Conservation (phyloP, 2,888 invertebrate species). For the Tenthredo distinguenda region DNA sequence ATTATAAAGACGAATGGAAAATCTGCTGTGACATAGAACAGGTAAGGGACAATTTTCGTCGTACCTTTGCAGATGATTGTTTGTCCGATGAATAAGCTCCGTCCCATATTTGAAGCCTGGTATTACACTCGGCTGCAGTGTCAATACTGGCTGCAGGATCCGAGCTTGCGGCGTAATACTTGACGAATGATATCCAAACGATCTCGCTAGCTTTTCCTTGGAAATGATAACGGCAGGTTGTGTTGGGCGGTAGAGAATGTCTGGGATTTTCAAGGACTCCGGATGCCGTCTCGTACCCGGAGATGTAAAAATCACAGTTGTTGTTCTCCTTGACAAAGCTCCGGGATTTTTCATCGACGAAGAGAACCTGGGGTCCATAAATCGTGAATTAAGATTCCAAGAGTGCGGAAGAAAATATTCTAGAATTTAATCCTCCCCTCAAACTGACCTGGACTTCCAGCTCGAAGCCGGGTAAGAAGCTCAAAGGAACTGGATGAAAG, state of each 20-base stretch:
- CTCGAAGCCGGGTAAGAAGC: conserved; percentile 90
- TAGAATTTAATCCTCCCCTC: neutral
- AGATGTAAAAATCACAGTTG: conserved; percentile 88
- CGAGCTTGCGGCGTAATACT: conserved; percentile 87
- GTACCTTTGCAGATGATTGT: conserved; percentile 54
- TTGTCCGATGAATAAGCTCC: conserved; percentile 78
- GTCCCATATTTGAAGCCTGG: conserved; percentile 88
- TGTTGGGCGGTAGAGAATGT: conserved; percentile 90
- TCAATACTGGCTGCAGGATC: conserved; percentile 82
- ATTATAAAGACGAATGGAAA: neutral
- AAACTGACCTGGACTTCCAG: conserved; percentile 87
- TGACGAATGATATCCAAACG: conserved; percentile 91
- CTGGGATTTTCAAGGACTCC: conserved; percentile 88
- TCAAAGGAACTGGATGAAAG: conserved; percentile 88
- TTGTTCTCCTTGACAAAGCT: conserved; percentile 87
- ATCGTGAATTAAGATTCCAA: conserved; percentile 7
- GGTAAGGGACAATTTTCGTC: neutral
- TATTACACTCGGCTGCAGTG: conserved; percentile 86
- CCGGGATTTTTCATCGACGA: conserved; percentile 88
- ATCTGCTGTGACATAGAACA: neutral
- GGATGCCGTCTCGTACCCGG: conserved; percentile 87
- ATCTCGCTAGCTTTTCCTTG: conserved; percentile 87
- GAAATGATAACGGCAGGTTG: conserved; percentile 90
- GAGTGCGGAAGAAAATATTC: neutral
- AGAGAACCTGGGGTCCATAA: conserved; percentile 81